Conservation (phyloP, 2,888 invertebrate species). For the Ariolimax columbianus region DNA sequence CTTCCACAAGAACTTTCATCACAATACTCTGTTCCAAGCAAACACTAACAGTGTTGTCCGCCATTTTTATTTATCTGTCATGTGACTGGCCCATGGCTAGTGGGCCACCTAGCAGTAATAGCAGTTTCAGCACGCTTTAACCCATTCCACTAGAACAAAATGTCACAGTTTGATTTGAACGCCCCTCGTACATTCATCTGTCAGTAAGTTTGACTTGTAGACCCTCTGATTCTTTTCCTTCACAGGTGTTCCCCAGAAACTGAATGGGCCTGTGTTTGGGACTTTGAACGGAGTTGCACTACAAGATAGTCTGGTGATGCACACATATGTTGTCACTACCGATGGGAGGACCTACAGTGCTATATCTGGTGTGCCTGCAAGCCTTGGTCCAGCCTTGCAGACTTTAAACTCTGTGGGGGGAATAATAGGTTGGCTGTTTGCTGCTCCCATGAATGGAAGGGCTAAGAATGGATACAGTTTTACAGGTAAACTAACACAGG, state of each 20-base stretch:
- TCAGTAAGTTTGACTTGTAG: too few species aligned
- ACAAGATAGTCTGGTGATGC: slow-evolving; percentile 87
- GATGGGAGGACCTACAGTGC: slow-evolving; percentile 86
- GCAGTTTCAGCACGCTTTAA: too few species aligned
- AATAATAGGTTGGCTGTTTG: slow-evolving; percentile 95
- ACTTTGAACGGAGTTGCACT: slow-evolving; percentile 87
- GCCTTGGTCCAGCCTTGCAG: slow-evolving; percentile 89
- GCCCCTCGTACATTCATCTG: too few species aligned
- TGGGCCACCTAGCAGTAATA: too few species aligned
- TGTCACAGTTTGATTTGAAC: too few species aligned
- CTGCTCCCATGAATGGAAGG: slow-evolving; percentile 85
- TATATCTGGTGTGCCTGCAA: slow-evolving; percentile 87
- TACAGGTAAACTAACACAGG: too few species aligned
- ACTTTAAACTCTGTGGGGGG: slow-evolving; percentile 90
- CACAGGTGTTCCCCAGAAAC: slow-evolving; percentile 90
- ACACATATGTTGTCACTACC: slow-evolving; percentile 91
- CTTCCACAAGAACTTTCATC: too few species aligned
- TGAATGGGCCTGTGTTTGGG: slow-evolving; percentile 92
- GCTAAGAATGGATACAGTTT: slow-evolving; percentile 92
- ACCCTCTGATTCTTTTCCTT: neutral
- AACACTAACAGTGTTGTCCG: too few species aligned
- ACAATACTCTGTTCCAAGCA: too few species aligned
- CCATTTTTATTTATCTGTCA: too few species aligned
- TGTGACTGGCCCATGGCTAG: too few species aligned
- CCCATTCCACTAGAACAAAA: too few species aligned